Base-by-base conservation (phyloP, 2,797 vertebrate species). In the Lithobates pipiens region DNA sequence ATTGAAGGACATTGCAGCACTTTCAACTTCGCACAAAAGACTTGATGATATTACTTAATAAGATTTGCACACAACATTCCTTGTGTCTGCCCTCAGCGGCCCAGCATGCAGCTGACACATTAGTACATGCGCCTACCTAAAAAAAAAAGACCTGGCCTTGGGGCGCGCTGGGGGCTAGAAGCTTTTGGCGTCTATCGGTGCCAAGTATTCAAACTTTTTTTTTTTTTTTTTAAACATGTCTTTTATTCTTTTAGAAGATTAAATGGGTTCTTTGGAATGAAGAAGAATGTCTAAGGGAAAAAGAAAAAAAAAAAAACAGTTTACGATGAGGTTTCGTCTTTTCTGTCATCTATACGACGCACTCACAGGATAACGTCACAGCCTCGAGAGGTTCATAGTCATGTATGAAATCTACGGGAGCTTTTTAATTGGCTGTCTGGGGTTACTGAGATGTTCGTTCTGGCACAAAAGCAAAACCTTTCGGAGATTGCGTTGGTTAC, bases 1-100 rank as follows among this genome's bases (percentile, higher is more conserved):
- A 75, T 67, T 79, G 80, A 79, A 87, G 85, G 76, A 83, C 80
- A 80, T 83, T 83, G 81, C 74, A 83, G 70, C 85, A 83, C 85
- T 87, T 87, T 86, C 75, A 86, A 78, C 75, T 86, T 54, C 9
- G 54, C 80, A 86, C 85, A 86, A 86, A 78, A 83, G 85, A 46
- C 80, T 74, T 75, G 69, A 74, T 74, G 85, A 79, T 83, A 86
- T 86, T 86, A 65, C 76, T 86, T 86, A 86, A 86, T 86, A 86
- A 86, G 85, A 86, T 86, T 73, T 78, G 85, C 80, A 83, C 85
- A 86, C 68, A 77, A 82, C 70, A 79, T 82, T 83, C 71, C 61
- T 73, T 82, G 80, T 29, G 77, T 42, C 75, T 13, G 76, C 80
- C 78, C 77, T 83, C 76, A 82, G 85, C 29, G 36, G 42, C 80